Percentiles rank a stretch among this genome's conserved stretches.
These are phyloP conservation scores for Galerucella nymphaeae DNA, from an alignment of 2,888 invertebrate species.

Conservation along the genomic window DNA sequence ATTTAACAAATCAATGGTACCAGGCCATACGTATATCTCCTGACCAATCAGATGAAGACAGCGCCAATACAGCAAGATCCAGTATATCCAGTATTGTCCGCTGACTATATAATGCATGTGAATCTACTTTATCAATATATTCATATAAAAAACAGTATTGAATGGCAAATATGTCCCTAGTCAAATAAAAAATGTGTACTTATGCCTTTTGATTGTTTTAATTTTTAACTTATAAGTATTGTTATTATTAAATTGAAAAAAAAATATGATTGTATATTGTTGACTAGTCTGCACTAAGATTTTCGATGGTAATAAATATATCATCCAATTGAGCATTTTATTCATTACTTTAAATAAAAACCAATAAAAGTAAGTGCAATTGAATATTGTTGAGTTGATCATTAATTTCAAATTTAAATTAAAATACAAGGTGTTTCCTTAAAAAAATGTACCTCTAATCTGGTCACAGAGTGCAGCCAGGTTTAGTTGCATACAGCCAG, in stretches of 20 bases:
- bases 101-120: conserved; percentile 51
- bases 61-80: conserved; percentile 59
- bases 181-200: conserved; percentile 31
- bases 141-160: conserved; percentile 38
- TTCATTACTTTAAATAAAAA: neutral
- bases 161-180: conserved; percentile 34
- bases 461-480: too few species aligned
- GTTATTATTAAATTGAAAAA: conserved; percentile 6
- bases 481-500: too few species aligned
- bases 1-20: conserved; percentile 97
- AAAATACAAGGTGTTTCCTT: too few species aligned
- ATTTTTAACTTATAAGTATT: conserved; percentile 7
- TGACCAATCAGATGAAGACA: conserved; percentile 84
- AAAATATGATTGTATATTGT: conserved; percentile 29
- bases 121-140: conserved; percentile 23
- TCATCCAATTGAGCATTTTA: neutral
- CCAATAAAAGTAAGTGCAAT: neutral
- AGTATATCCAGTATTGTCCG: conserved; percentile 65
- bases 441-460: too few species aligned
- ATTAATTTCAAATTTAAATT: too few species aligned
- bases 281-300: conserved; percentile 20
- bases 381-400: too few species aligned
- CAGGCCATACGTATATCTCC: conserved; percentile 93
- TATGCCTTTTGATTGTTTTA: conserved; percentile 16
- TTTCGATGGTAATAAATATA: conserved; percentile 2